These are phyloP conservation scores for Ariolimax columbianus DNA, from an alignment of 2,888 invertebrate species.

Conservation along the genomic window DNA sequence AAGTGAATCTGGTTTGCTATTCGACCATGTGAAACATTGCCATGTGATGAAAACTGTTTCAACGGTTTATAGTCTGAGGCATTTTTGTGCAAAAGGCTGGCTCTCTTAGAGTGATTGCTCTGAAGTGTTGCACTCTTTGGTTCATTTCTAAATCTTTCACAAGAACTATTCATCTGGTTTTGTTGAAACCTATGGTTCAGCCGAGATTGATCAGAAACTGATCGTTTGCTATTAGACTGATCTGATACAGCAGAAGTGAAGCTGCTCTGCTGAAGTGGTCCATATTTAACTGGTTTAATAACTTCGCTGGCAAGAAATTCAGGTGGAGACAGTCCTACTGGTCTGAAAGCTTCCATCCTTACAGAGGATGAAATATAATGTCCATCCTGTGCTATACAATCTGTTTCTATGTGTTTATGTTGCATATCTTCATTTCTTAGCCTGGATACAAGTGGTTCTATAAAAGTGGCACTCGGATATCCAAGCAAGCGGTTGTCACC, in stretches of 20 bases:
- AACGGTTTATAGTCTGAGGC: background rate
- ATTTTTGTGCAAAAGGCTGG: background rate
- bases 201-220: background rate
- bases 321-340: background rate
- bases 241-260: background rate
- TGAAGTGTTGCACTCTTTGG: background rate
- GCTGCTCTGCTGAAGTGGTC: background rate
- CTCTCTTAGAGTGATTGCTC: too few species aligned
- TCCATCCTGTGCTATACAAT: background rate
- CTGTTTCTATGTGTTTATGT: background rate
- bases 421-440: background rate
- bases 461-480: background rate
- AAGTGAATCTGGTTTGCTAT: background rate
- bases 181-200: background rate
- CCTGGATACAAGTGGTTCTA: slow-evolving; percentile 8
- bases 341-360: background rate
- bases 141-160: background rate
- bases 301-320: background rate
- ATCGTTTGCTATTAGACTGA: background rate
- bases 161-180: background rate
- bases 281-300: background rate
- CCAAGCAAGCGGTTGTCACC: background rate
- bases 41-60: background rate
- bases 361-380: background rate
- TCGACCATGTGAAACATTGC: background rate